Evolutionary conservation across 2,113 vertebrate genomes (phyloP).

Genomic region (Ptilorrhoa leucosticta): DNA sequence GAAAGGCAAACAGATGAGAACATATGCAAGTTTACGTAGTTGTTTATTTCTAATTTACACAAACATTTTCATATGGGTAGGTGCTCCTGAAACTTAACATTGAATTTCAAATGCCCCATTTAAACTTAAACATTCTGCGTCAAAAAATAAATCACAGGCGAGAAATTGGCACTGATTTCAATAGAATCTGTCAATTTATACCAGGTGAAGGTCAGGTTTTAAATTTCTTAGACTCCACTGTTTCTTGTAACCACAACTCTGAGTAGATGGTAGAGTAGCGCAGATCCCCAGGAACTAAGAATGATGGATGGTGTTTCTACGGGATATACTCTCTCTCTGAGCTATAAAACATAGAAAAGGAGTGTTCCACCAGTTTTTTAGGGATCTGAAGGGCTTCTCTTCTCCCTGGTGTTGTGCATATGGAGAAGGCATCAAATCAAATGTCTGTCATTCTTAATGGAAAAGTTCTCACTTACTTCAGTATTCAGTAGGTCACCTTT

Average conservation of each 20-base stretch:
- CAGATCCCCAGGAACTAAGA: background rate
- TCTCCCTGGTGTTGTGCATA: background rate
- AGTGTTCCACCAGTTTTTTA: background rate
- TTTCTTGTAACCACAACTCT: background rate
- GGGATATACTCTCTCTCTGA: background rate
- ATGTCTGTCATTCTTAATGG: background rate
- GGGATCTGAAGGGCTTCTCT: background rate
- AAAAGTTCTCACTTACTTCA: background rate
- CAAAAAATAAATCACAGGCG: background rate
- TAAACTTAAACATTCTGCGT: background rate
- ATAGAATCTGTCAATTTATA: background rate
- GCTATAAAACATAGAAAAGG: background rate
- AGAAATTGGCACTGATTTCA: slow-evolving; percentile 15
- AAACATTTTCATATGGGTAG: slow-evolving; percentile 2
- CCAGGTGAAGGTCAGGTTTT: background rate
- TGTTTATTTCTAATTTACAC: slow-evolving; percentile 37
- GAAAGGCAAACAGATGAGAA: background rate
- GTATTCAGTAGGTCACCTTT: background rate
- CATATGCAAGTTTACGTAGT: background rate
- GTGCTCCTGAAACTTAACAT: background rate
- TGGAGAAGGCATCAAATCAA: background rate
- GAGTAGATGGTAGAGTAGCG: background rate
- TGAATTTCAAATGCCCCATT: background rate
- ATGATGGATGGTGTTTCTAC: slow-evolving; percentile 23
- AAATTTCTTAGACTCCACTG: slow-evolving; percentile 11